Conservation (phyloP, 1,140 invertebrate genomes). For the Metopolophium dirhodum region DNA sequence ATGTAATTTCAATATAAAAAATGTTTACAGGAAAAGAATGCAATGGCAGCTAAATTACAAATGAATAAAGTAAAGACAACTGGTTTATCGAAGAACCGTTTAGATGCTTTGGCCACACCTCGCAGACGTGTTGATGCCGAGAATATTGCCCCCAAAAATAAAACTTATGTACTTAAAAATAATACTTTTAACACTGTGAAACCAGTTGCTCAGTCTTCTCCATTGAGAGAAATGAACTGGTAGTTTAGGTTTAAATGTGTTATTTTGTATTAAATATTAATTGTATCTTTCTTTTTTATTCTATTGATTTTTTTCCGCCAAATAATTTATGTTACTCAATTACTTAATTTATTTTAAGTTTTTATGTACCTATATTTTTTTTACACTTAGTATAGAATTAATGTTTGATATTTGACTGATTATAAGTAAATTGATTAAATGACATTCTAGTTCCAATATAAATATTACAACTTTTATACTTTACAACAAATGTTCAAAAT, state of each 20-base stretch:
- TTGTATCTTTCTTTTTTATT: not conserved
- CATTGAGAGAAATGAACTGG: slow-evolving; percentile 54
- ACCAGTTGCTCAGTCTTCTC: slow-evolving; percentile 54
- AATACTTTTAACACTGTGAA: slow-evolving; percentile 37
- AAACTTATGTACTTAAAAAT: slow-evolving; percentile 53
- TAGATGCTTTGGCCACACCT: slow-evolving; percentile 48
- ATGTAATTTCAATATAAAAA: not conserved
- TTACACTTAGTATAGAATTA: not conserved
- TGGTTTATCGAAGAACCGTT: slow-evolving; percentile 36
- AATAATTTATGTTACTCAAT: not conserved
- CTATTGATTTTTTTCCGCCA: not conserved
- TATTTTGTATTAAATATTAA: not conserved
- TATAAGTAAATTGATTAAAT: not conserved
- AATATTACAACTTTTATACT: not conserved
- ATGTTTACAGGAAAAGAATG: slow-evolving; percentile 47
- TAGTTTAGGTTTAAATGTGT: not conserved
- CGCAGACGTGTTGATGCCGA: slow-evolving; percentile 45
- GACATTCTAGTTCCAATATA: not conserved
- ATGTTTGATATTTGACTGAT: not conserved
- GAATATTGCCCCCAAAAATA: slow-evolving; percentile 42
- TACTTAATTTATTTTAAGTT: not conserved
- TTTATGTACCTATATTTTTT: not conserved
- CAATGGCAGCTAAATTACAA: slow-evolving; percentile 39
- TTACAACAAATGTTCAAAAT: too few relatives aligned
- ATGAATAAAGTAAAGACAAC: not conserved